phyloP scores from a whole-genome alignment of 2,888 invertebrate genomes.

The Tanypteryx hageni region DNA sequence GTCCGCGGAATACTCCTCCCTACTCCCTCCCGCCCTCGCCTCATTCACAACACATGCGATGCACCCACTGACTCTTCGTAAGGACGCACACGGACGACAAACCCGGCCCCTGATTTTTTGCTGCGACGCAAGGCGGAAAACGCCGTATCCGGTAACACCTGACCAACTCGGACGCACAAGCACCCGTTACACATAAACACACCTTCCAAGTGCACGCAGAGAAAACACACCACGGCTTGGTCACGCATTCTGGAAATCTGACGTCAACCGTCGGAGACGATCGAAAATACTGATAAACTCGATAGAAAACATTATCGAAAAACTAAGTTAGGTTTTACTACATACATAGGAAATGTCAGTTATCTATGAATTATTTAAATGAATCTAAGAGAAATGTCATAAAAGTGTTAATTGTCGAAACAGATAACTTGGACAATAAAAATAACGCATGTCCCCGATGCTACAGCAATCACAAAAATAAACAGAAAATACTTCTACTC shows the following conservation, averaged over 20 bases:
- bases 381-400: too few relatives aligned
- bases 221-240: background rate
- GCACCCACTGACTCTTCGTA: background rate
- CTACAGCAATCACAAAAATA: too few relatives aligned
- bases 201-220: background rate
- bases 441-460: too few relatives aligned
- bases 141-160: background rate
- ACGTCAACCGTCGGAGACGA: too few relatives aligned
- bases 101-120: constrained; percentile 2
- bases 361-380: too few relatives aligned
- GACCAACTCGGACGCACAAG: background rate
- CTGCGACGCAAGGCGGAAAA: constrained; percentile 8
- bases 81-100: background rate
- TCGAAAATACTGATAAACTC: too few relatives aligned
- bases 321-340: too few relatives aligned
- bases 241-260: background rate
- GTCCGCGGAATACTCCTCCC: constrained; percentile 9
- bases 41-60: background rate
- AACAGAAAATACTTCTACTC: too few relatives aligned
- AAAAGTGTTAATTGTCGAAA: too few relatives aligned
- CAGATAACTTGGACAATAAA: too few relatives aligned
- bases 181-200: constrained; percentile 4
- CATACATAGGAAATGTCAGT: too few relatives aligned
- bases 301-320: too few relatives aligned
- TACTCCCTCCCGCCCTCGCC: background rate